Conservation (phyloP, 2,797 vertebrate species). For the Coranthus polyacanthus region DNA sequence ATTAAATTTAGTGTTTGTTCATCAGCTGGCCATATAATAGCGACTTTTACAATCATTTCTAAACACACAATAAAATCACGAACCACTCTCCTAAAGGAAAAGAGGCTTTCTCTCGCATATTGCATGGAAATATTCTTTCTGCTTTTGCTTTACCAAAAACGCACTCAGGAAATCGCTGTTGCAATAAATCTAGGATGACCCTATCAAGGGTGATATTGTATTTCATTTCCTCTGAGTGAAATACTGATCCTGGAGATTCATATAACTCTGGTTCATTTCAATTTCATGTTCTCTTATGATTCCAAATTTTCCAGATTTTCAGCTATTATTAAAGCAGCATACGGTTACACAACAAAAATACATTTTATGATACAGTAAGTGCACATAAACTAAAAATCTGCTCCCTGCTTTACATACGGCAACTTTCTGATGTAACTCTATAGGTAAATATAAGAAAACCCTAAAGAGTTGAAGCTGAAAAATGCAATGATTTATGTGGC, state of each 20-base stretch:
- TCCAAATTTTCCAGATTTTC: conserved; percentile 64
- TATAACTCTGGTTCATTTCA: conserved; percentile 70
- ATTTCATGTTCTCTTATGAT: conserved; percentile 67
- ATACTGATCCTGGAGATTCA: conserved; percentile 72
- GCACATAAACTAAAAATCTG: conserved; percentile 10
- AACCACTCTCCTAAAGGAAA: conserved; percentile 28
- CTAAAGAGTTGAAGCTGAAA: conserved; percentile 10
- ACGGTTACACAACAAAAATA: conserved; percentile 43
- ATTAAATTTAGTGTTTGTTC: conserved; percentile 74
- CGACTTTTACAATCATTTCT: conserved; percentile 71
- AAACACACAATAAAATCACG: conserved; percentile 69
- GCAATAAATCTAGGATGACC: conserved; percentile 82
- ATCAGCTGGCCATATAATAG: conserved; percentile 66
- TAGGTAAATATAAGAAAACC: conserved; percentile 23
- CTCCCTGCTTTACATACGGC: neutral
- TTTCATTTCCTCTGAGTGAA: conserved; percentile 80
- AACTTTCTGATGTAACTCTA: conserved; percentile 43
- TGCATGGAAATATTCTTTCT: conserved; percentile 59
- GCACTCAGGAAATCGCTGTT: conserved; percentile 79
- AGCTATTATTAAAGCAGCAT: conserved; percentile 65
- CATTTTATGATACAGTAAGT: neutral
- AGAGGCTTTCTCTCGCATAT: conserved; percentile 32
- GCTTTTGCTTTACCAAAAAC: conserved; percentile 70
- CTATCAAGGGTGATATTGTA: conserved; percentile 73
- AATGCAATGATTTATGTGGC: conserved; percentile 45